These are phyloP conservation scores for Eulithis testata DNA, from an alignment of 2,888 invertebrate species.

Conservation along the genomic window DNA sequence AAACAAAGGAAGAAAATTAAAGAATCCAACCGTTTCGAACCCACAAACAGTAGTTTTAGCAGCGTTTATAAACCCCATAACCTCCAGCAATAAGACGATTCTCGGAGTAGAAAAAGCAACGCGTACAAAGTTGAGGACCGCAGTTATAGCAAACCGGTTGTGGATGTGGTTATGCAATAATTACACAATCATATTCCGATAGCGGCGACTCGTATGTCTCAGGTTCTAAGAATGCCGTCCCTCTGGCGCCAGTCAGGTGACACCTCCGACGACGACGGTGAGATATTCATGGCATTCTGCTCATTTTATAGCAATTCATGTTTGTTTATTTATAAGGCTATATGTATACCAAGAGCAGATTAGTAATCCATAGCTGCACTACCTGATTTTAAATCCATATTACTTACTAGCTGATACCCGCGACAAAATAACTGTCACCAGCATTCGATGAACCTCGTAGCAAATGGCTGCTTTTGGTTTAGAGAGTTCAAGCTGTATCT, in stretches of 20 bases:
- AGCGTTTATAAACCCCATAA: too few relatives aligned
- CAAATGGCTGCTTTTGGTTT: too few relatives aligned
- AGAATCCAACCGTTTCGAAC: too few relatives aligned
- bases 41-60: too few relatives aligned
- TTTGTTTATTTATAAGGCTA: constrained; percentile 22
- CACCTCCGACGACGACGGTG: constrained; percentile 51
- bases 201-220: constrained; percentile 56
- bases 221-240: constrained; percentile 67
- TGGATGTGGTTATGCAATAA: constrained; percentile 42
- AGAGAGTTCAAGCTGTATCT: too few relatives aligned
- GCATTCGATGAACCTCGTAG: too few relatives aligned
- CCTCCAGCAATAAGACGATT: too few relatives aligned
- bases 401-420: too few relatives aligned
- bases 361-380: neutral
- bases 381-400: too few relatives aligned
- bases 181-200: constrained; percentile 46
- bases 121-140: constrained; percentile 11
- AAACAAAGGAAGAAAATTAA: too few relatives aligned
- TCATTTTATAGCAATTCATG: constrained; percentile 23
- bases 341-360: neutral
- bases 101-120: neutral
- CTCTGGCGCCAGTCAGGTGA: constrained; percentile 73
- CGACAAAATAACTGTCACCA: too few relatives aligned
- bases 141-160: constrained; percentile 33
- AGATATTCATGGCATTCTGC: constrained; percentile 37